Evolutionary conservation across 2,113 vertebrate genomes (phyloP), one percentile per base, ranked within the genome.

Genomic region (Echinops telfairi): DNA sequence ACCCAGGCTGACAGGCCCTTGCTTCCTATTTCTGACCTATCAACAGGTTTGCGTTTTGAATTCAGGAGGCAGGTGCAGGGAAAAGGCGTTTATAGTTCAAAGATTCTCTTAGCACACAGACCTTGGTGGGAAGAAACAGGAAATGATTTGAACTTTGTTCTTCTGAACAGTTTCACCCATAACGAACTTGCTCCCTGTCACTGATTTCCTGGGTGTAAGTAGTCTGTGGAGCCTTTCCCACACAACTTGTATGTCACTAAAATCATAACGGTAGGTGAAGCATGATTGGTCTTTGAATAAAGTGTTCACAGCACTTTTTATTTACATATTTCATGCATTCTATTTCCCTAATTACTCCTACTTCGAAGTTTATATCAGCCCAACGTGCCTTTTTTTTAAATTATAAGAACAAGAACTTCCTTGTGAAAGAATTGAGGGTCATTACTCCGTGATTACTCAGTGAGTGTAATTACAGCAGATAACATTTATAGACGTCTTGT

Each of bases 71-170:
- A 70, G 31, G 7, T 10, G 25, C 57, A 22, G 23, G 22, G 1
- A 3, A 12, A 40, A 58, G 80, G 31, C 36, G 8, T 14, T 47
- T 25, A 25, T 64, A 64, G 43, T 68, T 87, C 78, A 87, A 83
- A 25, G 43, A 43, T 33, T 11, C 0, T 83, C 36, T 83, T 70
- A 70, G 38, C 47, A 60, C 73, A 70, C 14, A 20, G 23, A 20
- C 40, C 64, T 40, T 31, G 22, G 11, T 47, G 38, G 80, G 27
- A 70, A 40, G 66, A n/a, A 3, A 53, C 1, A 36, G 23, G 36
- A 86, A 86, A 27, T 87, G n/a, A 66, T 70, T 64, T 78, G 71
- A 88, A 91, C 78, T 94, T 3, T 83, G 29, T 68, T 90, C 40
- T 81, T 66, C 33, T 20, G 47, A 33, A 27, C 22, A 57, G 31